These are phyloP conservation scores for Oncopeltus fasciatus DNA, from an alignment of 1,140 invertebrate genomes.

Conservation along the genomic window DNA sequence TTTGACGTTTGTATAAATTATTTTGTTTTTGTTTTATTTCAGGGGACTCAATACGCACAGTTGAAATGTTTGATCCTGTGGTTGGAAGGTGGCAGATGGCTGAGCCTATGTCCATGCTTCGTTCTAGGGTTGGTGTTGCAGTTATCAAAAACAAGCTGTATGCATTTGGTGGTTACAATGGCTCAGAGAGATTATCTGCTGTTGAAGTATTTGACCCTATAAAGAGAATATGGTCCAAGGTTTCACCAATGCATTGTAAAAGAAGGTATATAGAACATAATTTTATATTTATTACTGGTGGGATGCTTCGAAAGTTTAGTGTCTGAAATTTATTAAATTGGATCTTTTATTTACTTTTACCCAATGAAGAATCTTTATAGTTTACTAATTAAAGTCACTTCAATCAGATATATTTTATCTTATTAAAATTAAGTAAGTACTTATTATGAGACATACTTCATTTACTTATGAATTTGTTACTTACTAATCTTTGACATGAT, in stretches of 20 bases:
- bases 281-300: background rate
- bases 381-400: too few species aligned
- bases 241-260: slow-evolving; percentile 70
- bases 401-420: too few species aligned
- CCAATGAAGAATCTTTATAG: too few species aligned
- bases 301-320: background rate
- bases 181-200: slow-evolving; percentile 63
- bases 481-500: too few species aligned
- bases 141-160: slow-evolving; percentile 60
- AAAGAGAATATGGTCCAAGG: slow-evolving; percentile 57
- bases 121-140: slow-evolving; percentile 72
- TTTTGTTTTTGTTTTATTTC: background rate
- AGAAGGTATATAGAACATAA: slow-evolving; percentile 47
- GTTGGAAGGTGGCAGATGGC: slow-evolving; percentile 58
- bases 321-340: background rate
- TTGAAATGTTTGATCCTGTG: slow-evolving; percentile 71
- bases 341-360: background rate
- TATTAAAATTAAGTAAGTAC: too few species aligned
- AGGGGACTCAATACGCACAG: slow-evolving; percentile 73
- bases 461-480: too few species aligned
- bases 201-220: slow-evolving; percentile 75
- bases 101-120: slow-evolving; percentile 71
- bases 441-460: too few species aligned
- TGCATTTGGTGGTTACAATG: slow-evolving; percentile 68
- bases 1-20: background rate